phyloP scores from a whole-genome alignment of 2,888 invertebrate genomes.

The Himalopsyche kuldschensis region DNA sequence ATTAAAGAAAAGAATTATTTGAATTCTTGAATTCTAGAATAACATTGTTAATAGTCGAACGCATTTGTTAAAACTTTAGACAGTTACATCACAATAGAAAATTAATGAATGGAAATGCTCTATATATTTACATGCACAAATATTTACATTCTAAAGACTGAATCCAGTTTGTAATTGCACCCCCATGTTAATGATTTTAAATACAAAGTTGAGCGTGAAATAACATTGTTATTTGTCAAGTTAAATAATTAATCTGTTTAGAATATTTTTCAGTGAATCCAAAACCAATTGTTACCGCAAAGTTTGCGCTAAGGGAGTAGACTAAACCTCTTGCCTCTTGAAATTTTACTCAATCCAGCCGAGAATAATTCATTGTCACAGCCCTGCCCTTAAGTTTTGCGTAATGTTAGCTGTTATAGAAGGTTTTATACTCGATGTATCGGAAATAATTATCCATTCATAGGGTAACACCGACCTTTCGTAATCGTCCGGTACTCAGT shows the following conservation, averaged over 20 bases:
- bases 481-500: neutral
- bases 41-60: too few species aligned
- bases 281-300: neutral
- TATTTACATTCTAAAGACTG: neutral
- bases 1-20: too few species aligned
- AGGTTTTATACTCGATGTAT: conserved; percentile 10
- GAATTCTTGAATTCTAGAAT: too few species aligned
- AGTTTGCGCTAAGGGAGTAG: neutral
- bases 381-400: neutral
- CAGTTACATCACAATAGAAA: too few species aligned
- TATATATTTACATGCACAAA: neutral
- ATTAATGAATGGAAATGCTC: too few species aligned
- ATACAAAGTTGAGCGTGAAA: neutral
- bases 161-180: neutral
- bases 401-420: neutral
- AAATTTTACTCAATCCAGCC: neutral
- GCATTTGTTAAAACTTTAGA: too few species aligned
- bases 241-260: neutral
- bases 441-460: conserved; percentile 24
- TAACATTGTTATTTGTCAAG: neutral
- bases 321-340: neutral
- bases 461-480: neutral
- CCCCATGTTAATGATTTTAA: neutral
- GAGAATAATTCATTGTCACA: neutral
- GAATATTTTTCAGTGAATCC: neutral